Evolutionary conservation across 2,888 invertebrate genomes (phyloP).

Genomic region (Tetramorium bicarinatum): DNA sequence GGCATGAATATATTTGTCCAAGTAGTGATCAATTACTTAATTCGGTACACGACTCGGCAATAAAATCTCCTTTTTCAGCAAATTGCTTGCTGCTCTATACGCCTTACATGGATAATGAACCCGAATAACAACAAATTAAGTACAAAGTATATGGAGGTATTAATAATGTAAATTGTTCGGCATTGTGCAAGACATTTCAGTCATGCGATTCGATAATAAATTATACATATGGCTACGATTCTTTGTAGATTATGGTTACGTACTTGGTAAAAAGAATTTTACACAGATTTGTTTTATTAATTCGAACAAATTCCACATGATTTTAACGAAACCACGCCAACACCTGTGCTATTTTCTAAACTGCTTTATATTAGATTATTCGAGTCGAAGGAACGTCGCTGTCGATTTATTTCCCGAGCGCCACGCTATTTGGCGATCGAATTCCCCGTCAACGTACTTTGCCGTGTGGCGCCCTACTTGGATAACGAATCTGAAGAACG

Average conservation of each 20-base stretch:
- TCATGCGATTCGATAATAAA: slow-evolving; percentile 19
- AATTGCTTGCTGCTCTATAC: not conserved
- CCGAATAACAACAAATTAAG: slow-evolving; percentile 21
- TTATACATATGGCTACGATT: not conserved
- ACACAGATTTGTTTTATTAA: not conserved
- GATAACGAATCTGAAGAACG: slow-evolving; percentile 49
- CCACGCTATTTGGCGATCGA: slow-evolving; percentile 38
- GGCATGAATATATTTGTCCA: slow-evolving; percentile 24
- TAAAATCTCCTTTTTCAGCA: not conserved
- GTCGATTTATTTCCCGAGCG: slow-evolving; percentile 15
- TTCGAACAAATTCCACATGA: not conserved
- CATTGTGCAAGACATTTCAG: not conserved
- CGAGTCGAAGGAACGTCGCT: slow-evolving; percentile 8
- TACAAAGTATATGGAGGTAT: not conserved
- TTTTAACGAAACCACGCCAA: not conserved
- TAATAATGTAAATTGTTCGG: slow-evolving; percentile 2
- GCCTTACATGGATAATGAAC: not conserved
- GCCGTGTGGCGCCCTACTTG: slow-evolving; percentile 44
- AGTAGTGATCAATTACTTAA: slow-evolving; percentile 26
- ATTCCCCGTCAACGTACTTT: slow-evolving; percentile 35
- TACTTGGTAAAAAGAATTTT: too few relatives aligned
- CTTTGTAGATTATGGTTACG: not conserved
- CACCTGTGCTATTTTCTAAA: not conserved
- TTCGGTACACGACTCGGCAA: not conserved
- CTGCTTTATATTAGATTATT: not conserved